A percentile compares a stretch with the other conserved stretches of the same genome.
Evolutionary conservation across 2,797 vertebrate genomes (phyloP).

Genomic region (Gymnopithys bicolor): DNA sequence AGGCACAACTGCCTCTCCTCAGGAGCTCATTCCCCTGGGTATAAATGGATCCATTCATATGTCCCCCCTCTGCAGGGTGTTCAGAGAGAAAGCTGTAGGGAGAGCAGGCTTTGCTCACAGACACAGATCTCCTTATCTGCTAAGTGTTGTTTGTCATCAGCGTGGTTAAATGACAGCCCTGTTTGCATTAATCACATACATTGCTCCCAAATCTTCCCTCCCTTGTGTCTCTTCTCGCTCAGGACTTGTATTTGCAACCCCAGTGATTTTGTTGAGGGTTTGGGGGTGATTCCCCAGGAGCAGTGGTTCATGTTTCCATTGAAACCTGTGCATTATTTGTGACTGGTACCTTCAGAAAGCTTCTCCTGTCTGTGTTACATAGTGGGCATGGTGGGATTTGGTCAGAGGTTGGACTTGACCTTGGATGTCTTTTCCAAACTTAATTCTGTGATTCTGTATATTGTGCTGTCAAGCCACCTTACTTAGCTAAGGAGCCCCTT

Average conservation of each 20-base stretch:
- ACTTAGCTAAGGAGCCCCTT: not conserved
- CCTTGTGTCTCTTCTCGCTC: not conserved
- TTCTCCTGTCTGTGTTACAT: accelerated
- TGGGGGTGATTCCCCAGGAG: not conserved
- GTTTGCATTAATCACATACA: not conserved
- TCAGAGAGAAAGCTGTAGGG: not conserved
- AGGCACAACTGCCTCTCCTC: not conserved
- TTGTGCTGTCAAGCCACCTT: not conserved
- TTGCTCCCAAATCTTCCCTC: not conserved
- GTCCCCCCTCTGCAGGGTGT: not conserved
- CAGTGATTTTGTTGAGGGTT: not conserved
- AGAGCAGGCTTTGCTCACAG: not conserved
- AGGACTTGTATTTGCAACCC: not conserved
- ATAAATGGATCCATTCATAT: not conserved
- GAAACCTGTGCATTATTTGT: not conserved
- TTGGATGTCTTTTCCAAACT: not conserved
- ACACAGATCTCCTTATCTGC: not conserved
- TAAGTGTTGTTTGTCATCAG: not conserved
- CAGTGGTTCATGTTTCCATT: accelerated
- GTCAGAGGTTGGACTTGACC: not conserved
- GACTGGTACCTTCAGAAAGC: not conserved
- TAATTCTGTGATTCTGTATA: not conserved
- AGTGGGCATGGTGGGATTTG: not conserved
- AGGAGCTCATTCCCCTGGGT: not conserved
- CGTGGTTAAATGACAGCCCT: not conserved